Evolutionary conservation across 1,140 invertebrate genomes (phyloP).

Genomic region (Drosophila takahashii): DNA sequence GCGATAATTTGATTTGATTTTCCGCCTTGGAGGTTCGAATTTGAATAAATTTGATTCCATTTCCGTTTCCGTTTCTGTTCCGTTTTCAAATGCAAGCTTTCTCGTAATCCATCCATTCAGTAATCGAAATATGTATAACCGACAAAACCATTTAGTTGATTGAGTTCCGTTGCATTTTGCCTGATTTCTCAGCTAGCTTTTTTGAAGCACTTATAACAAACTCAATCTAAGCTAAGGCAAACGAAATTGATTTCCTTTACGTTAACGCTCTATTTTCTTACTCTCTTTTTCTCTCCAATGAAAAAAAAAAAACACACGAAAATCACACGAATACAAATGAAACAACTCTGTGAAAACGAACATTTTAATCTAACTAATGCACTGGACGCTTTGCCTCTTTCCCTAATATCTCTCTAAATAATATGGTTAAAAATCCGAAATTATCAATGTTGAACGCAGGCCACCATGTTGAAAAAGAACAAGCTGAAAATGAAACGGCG

Average conservation of each 20-base stretch:
- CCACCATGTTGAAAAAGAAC: slow-evolving; percentile 95
- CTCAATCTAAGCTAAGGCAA: slow-evolving; percentile 45
- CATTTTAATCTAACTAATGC: slow-evolving; percentile 44
- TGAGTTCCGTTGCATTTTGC: slow-evolving; percentile 71
- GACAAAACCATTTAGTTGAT: slow-evolving; percentile 51
- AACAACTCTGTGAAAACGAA: slow-evolving; percentile 20
- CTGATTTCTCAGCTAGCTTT: slow-evolving; percentile 61
- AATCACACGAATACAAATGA: slow-evolving; percentile 20
- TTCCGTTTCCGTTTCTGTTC: slow-evolving; percentile 18
- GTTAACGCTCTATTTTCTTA: slow-evolving; percentile 61
- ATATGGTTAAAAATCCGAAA: slow-evolving; percentile 14
- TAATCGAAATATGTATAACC: slow-evolving; percentile 54
- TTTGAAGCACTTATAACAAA: slow-evolving; percentile 35
- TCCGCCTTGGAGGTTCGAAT: slow-evolving; percentile 3
- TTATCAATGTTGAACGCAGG: slow-evolving; percentile 85
- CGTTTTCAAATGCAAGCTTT: slow-evolving; percentile 39
- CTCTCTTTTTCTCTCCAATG: slow-evolving; percentile 52
- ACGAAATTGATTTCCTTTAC: slow-evolving; percentile 50
- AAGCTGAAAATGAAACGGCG: slow-evolving; percentile 97
- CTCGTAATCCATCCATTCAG: slow-evolving; percentile 44
- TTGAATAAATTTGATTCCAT: slow-evolving; percentile 20
- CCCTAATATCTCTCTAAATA: not conserved
- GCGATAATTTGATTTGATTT: slow-evolving; percentile 31
- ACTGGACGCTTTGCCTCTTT: slow-evolving; percentile 46
- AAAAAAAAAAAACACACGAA: slow-evolving; percentile 42